A percentile compares a stretch with the other conserved stretches of the same genome.
phyloP scores from a whole-genome alignment of 2,888 invertebrate genomes.

The Drosophila recens region DNA sequence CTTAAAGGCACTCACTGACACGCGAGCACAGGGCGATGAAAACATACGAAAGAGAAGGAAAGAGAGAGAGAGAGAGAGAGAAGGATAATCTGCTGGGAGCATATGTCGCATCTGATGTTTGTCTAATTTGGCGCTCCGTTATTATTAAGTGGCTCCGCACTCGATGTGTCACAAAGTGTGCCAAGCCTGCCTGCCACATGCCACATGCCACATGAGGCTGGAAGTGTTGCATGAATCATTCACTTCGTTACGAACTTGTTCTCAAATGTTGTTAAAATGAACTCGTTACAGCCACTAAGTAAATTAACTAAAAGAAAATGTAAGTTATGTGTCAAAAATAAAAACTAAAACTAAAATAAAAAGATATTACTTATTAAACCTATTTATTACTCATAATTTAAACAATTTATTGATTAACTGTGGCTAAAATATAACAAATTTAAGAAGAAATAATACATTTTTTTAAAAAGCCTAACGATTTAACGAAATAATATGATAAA shows the following conservation, averaged over 20 bases:
- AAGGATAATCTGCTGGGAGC: conserved; percentile 7
- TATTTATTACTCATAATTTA: too few relatives aligned
- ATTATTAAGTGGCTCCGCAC: conserved; percentile 57
- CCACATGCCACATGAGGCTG: conserved; percentile 16
- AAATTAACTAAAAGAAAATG: background rate
- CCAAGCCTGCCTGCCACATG: background rate
- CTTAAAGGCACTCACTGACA: conserved; percentile 42
- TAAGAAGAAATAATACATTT: too few relatives aligned
- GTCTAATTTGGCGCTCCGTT: conserved; percentile 55
- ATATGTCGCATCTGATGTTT: conserved; percentile 56
- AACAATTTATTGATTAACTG: too few relatives aligned
- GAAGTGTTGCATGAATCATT: conserved; percentile 48
- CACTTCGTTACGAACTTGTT: conserved; percentile 19
- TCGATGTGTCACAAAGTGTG: conserved; percentile 33
- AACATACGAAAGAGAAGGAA: background rate
- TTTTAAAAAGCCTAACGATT: too few relatives aligned
- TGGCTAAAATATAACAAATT: too few relatives aligned
- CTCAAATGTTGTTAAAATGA: conserved; percentile 6
- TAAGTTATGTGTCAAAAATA: background rate
- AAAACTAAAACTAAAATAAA: too few relatives aligned
- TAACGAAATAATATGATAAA: too few relatives aligned
- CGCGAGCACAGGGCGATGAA: conserved; percentile 15
- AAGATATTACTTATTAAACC: too few relatives aligned
- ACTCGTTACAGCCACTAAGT: background rate
- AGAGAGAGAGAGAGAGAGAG: background rate